phyloP scores from a whole-genome alignment of 2,888 invertebrate genomes.

The Pilophorus perplexus region DNA sequence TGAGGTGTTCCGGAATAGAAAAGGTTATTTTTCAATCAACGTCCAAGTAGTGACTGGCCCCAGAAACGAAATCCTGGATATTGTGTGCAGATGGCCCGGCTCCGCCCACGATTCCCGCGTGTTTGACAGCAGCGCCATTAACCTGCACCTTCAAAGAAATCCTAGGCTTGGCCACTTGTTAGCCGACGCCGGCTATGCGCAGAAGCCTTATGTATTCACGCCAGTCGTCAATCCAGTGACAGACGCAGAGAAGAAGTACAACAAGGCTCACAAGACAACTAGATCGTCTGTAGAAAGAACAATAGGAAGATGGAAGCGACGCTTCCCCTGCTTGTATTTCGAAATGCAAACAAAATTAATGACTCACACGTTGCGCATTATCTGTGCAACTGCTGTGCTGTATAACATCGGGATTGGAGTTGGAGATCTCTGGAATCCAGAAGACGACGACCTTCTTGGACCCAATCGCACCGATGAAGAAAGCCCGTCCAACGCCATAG shows the following conservation, averaged over 20 bases:
- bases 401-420: neutral
- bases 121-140: no score
- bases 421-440: neutral
- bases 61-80: neutral
- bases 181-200: constrained; percentile 2
- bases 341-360: constrained; percentile 6
- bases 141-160: neutral
- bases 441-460: neutral
- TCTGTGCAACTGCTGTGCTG: neutral
- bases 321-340: constrained; percentile 7
- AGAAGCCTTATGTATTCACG: neutral
- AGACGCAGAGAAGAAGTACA: neutral
- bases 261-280: neutral
- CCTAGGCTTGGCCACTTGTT: neutral
- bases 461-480: no score
- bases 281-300: neutral
- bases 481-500: no score
- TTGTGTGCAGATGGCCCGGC: constrained; percentile 7
- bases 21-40: neutral
- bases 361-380: neutral
- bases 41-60: neutral
- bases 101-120: no score
- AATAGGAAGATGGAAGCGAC: neutral
- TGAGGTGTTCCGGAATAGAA: neutral
- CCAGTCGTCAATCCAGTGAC: neutral